Percentiles rank a stretch among this genome's conserved stretches.
These are phyloP conservation scores for Polymixis flavicincta DNA, from an alignment of 2,888 invertebrate genomes.

Conservation along the genomic window DNA sequence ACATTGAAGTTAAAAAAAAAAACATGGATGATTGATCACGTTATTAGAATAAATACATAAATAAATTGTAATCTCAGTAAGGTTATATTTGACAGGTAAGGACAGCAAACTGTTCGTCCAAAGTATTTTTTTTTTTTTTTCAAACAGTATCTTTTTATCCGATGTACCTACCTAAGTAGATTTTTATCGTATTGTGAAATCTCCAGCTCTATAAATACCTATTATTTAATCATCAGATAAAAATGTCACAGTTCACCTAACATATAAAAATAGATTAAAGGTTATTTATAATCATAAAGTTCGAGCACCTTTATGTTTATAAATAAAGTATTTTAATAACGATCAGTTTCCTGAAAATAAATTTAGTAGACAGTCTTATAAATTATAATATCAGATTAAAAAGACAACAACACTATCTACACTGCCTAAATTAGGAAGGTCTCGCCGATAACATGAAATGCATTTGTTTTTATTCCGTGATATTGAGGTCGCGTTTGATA, in stretches of 20 bases:
- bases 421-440: slow-evolving; percentile 77
- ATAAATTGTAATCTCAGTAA: slow-evolving; percentile 52
- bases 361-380: slow-evolving; percentile 14
- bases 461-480: slow-evolving; percentile 77
- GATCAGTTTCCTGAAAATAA: slow-evolving; percentile 12
- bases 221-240: slow-evolving; percentile 10
- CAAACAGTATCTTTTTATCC: slow-evolving; percentile 10
- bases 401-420: slow-evolving; percentile 52
- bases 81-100: slow-evolving; percentile 60
- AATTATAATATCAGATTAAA: slow-evolving; percentile 20
- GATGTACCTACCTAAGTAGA: not conserved
- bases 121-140: slow-evolving; percentile 23
- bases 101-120: slow-evolving; percentile 41
- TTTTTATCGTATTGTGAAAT: slow-evolving; percentile 29
- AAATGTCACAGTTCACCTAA: slow-evolving; percentile 44
- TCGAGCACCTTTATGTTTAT: slow-evolving; percentile 44
- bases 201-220: slow-evolving; percentile 18
- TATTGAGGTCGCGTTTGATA: slow-evolving; percentile 83
- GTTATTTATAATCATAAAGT: slow-evolving; percentile 15
- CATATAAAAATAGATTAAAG: slow-evolving; percentile 45
- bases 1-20: slow-evolving; percentile 22
- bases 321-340: slow-evolving; percentile 8
- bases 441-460: slow-evolving; percentile 77
- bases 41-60: slow-evolving; percentile 37
- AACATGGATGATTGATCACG: slow-evolving; percentile 52